Base-by-base conservation (phyloP, 2,888 invertebrate species). In the Rhaphigaster nebulosa region DNA sequence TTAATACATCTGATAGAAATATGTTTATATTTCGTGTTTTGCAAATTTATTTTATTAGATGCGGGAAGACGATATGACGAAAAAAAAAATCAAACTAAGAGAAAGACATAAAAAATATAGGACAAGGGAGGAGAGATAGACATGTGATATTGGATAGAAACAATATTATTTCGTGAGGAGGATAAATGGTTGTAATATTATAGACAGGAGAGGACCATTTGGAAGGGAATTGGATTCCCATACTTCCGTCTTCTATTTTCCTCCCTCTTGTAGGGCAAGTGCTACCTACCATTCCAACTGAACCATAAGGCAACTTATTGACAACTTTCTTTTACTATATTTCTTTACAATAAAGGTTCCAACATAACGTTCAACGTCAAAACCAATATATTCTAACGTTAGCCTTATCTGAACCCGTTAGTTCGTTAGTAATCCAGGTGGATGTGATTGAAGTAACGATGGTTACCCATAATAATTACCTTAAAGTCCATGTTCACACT, bases 121-220 rank as follows among this genome's bases (percentile, higher is more conserved):
- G 26, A 38, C 3, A 76, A 38, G 18, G 2, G 38, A 18, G 34
- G 8, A 76, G 20, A 76, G 70, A 76, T 76, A 38, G 70, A 34
- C 34, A 76, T 38, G 38, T 34, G 70, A 76, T 76, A 76, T 76
- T 76, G 70, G 70, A 76, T 38, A 76, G 70, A 76, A 76, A 76
- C 70, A 76, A 76, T 38, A 76, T 76, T 76, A 76, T 76, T 76
- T 76, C 18, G 20, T 76, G 70, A 76, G 70, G 70, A 38, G 70
- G 70, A 76, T 76, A 76, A 76, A 76, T 76, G 70, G 70, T 76
- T 38, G 70, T 76, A 76, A 76, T 76, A 76, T 76, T 76, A 76
- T 76, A 76, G 70, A 76, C 20, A 76, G 70, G 29, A 18, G 70
- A 29, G 70, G 70, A 38, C 38, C 70, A 38, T 76, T 76, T 76